Evolutionary conservation across 2,797 vertebrate genomes (phyloP), one percentile per base, ranked within the genome.

Genomic region (Scyliorhinus canicula): DNA sequence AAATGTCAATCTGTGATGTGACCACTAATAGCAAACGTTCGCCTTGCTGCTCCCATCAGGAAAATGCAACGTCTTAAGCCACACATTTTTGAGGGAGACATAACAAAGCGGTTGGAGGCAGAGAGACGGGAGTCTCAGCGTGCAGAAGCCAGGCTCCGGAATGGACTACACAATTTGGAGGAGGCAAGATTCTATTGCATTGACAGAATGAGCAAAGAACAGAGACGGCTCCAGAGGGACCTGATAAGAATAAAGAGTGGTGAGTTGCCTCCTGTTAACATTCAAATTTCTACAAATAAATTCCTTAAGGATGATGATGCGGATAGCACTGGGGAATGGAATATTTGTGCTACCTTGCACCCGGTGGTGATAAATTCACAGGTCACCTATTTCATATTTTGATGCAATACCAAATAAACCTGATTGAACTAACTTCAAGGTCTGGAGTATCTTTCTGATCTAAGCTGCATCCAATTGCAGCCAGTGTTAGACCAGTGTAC

Each of bases 171-270:
- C 57, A 95, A 96, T 21, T 95, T 98, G 0, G 97, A 98, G 26
- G 95, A 95, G 7, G 95, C 96, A 65, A 96, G 96, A 65, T 95
- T 95, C 60, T 96, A 96, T 71, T 97, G 96, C 0, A 47, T 98
- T 95, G 97, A 96, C 63, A 95, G 86, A 0, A 96, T 98, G 95
- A 96, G 93, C 82, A 95, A 96, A 95, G 97, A 98, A 95, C 97
- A 98, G 96, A 96, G 95, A 3, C 95, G 94, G 77, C 95, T 98
- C 77, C 96, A 97, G 84, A 96, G 95, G 40, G 97, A 98, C 63
- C 96, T 97, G n/a, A 95, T 95, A 26, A 95, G 95, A 63, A 95
- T 97, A 65, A 96, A 95, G 95, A 96, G 96, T 96, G 96, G 97
- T 97, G 85, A 95, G 96, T 65, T 67, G 63, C 63, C 28, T 12